Conservation (phyloP, 1,140 invertebrate species). For the Drosophila santomea region DNA sequence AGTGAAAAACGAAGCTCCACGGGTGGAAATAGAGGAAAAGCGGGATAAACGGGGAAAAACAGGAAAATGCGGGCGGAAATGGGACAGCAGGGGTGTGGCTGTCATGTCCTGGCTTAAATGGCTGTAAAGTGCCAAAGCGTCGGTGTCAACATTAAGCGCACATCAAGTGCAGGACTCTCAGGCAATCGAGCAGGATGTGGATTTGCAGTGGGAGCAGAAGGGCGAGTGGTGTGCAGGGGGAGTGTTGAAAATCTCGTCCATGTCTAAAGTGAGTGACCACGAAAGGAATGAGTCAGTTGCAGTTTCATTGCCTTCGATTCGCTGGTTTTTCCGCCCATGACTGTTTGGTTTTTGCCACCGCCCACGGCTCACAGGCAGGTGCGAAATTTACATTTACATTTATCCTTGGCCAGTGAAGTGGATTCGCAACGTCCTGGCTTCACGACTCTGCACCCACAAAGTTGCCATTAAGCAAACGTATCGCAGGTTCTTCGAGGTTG, state of each 20-base stretch:
- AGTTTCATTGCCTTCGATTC: conserved; percentile 32
- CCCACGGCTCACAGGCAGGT: conserved; percentile 43
- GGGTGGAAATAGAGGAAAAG: neutral
- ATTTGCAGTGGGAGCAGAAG: neutral
- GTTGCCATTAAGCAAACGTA: conserved; percentile 54
- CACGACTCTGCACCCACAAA: conserved; percentile 30
- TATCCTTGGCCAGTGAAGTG: conserved; percentile 43
- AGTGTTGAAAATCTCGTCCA: conserved; percentile 34
- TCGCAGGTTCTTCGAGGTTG: conserved; percentile 20
- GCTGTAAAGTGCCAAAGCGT: conserved; percentile 58
- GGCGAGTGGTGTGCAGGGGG: too few species aligned
- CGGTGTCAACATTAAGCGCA: conserved; percentile 70
- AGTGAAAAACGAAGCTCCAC: conserved; percentile 15
- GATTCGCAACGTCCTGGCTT: conserved; percentile 29
- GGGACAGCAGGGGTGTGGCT: conserved; percentile 40
- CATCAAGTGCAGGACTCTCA: conserved; percentile 60
- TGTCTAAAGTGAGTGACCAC: conserved; percentile 47
- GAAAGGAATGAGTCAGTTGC: conserved; percentile 36
- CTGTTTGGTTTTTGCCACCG: conserved; percentile 50
- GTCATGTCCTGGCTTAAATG: conserved; percentile 45
- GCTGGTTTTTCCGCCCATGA: conserved; percentile 4
- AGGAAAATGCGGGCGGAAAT: conserved; percentile 24
- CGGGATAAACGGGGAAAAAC: conserved; percentile 3
- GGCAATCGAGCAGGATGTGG: conserved; percentile 39
- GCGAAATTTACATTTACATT: conserved; percentile 74